Evolutionary conservation across 2,888 invertebrate genomes (phyloP).

Genomic region (Apodemia mormo): DNA sequence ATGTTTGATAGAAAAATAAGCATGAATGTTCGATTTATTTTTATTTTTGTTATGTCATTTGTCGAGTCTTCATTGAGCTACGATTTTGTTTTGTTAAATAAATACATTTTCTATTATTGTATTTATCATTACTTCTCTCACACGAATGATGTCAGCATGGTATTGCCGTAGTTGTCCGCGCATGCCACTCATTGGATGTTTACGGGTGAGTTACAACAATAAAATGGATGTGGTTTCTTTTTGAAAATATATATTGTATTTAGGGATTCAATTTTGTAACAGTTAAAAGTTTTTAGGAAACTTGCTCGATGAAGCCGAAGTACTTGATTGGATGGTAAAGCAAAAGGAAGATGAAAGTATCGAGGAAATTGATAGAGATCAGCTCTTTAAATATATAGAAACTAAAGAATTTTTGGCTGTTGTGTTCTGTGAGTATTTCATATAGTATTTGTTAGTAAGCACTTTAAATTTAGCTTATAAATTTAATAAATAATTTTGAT

Average conservation of each 20-base stretch:
- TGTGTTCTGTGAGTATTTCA: conserved; percentile 91
- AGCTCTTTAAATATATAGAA: conserved; percentile 91
- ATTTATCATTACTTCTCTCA: conserved; percentile 67
- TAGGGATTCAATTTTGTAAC: conserved; percentile 49
- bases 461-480: not conserved
- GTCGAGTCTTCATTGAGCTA: conserved; percentile 71
- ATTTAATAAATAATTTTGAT: conserved; percentile 21
- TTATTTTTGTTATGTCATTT: conserved; percentile 68
- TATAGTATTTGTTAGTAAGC: not conserved
- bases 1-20: conserved; percentile 72
- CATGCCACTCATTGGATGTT: conserved; percentile 74
- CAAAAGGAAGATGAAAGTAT: conserved; percentile 96
- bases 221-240: conserved; percentile 81
- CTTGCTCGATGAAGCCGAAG: conserved; percentile 87
- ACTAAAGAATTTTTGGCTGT: conserved; percentile 96
- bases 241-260: conserved; percentile 43
- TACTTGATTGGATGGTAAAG: conserved; percentile 94
- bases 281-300: conserved; percentile 73
- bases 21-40: conserved; percentile 73
- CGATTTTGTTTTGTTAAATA: conserved; percentile 75
- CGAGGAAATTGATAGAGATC: conserved; percentile 92
- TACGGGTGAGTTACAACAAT: conserved; percentile 73
- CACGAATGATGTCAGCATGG: conserved; percentile 80
- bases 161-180: conserved; percentile 73
- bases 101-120: conserved; percentile 74